Percentiles rank a stretch among this genome's conserved stretches.
Conservation (phyloP, 2,797 vertebrate genomes). For the Anguilla anguilla region DNA sequence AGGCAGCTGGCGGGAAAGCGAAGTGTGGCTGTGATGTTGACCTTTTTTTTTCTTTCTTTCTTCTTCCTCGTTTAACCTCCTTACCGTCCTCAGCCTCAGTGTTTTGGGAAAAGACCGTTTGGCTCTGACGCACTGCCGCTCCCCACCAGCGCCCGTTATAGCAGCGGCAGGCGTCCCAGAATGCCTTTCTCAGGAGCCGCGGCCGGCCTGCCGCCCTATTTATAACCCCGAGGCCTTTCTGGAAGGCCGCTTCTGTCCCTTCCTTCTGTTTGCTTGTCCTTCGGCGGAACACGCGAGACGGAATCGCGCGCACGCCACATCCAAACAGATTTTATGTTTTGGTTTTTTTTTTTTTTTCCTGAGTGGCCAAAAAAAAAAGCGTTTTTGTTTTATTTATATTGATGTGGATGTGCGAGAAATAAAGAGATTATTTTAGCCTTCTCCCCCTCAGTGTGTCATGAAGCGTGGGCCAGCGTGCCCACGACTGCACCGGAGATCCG, state of each 20-base stretch:
- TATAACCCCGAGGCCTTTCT: constrained; percentile 23
- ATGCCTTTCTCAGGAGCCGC: constrained; percentile 17
- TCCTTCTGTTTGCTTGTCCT: constrained; percentile 31
- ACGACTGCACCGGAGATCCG: constrained; percentile 29
- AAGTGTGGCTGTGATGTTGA: background rate
- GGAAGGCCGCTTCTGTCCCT: background rate
- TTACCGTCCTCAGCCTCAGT: constrained; percentile 2
- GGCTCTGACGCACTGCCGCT: constrained; percentile 41
- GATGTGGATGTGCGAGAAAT: constrained; percentile 34
- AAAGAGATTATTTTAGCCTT: constrained; percentile 35
- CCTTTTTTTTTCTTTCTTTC: background rate
- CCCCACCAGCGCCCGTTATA: constrained; percentile 20
- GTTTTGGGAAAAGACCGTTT: background rate
- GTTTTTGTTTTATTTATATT: constrained; percentile 46
- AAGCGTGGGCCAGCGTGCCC: constrained; percentile 38
- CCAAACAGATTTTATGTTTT: constrained; percentile 45
- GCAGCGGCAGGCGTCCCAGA: constrained; percentile 18
- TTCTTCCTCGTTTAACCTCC: background rate
- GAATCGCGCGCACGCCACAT: constrained; percentile 22
- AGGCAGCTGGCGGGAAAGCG: background rate
- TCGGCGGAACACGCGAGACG: constrained; percentile 43
- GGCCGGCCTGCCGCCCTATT: constrained; percentile 45
- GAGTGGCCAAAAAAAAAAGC: background rate
- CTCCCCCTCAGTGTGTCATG: constrained; percentile 43
- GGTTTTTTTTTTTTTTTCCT: constrained; percentile 32